Base-by-base conservation (phyloP, 1,140 invertebrate species). In the Caenorhabditis inopinata region DNA sequence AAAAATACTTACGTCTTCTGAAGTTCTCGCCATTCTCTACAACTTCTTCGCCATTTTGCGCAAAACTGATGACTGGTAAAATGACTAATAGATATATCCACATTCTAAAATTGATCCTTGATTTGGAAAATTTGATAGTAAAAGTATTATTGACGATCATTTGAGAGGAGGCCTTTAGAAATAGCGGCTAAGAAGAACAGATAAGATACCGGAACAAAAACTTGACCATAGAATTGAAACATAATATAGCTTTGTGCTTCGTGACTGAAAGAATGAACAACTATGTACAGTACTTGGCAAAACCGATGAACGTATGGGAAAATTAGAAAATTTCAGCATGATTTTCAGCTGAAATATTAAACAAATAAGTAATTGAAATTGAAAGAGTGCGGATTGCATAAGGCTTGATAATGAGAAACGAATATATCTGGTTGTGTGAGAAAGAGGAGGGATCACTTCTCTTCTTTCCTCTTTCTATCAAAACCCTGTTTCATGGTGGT, bases 401-500 rank as follows among this genome's bases (percentile, higher is more conserved):
- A 68, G 58, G 58, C 58, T 68, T 68, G 58, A 68, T 68, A 68
- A 68, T 68, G 32, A 68, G 32, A 35, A 68, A 68, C 58, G 58
- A 68, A 68, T 68, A 68, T 68, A 68, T 68, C 58, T 68, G 58
- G n/a, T 32, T 68, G 58, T 68, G 32, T 38, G 58, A 68, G 32
- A 68, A 68, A 38, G 27, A 16, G 32, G 32, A 16, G 25, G 32
- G 58, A 38, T 38, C 32, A 18, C 21, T 68, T 68, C 32, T 38
- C 38, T 68, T 68, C 32, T 38, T 35, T 25, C 6, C 7, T 62
- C 29, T 68, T 32, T 68, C 58, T 68, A 68, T 68, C 58, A 68
- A 68, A 68, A 68, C 58, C 58, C 58, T 68, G 58, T 68, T 68
- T 68, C 29, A 38, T 68, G 58, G 58, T 68, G 58, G 58, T 68